These are phyloP conservation scores for Rotaria magnacalcarata DNA, from an alignment of 2,888 invertebrate genomes.

Conservation along the genomic window DNA sequence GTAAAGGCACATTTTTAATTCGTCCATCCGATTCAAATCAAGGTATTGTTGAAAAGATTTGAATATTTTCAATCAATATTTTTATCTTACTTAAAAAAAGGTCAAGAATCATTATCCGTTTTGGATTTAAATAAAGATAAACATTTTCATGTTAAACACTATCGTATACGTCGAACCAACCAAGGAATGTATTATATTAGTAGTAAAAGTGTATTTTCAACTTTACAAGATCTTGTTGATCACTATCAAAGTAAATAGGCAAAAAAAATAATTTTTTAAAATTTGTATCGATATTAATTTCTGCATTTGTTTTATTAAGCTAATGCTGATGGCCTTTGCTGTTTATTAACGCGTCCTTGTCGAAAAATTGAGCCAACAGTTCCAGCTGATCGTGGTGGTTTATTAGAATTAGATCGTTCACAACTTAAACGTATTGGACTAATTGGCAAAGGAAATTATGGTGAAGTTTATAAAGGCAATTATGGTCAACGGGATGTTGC, in stretches of 20 bases:
- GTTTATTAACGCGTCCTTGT: conserved; percentile 83
- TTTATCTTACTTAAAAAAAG: background rate
- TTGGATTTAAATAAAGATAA: conserved; percentile 44
- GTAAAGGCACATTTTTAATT: conserved; percentile 66
- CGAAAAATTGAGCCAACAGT: conserved; percentile 83
- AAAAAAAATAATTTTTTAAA: too few relatives aligned
- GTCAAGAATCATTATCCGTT: conserved; percentile 44
- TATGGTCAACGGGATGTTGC: conserved; percentile 94
- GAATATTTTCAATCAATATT: background rate
- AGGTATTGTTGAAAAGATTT: conserved; percentile 21
- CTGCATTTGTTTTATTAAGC: conserved; percentile 64
- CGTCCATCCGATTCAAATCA: conserved; percentile 80
- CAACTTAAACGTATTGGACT: conserved; percentile 80
- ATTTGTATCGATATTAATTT: too few relatives aligned
- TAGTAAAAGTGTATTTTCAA: conserved; percentile 36
- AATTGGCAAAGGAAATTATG: conserved; percentile 93
- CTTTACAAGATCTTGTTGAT: conserved; percentile 43
- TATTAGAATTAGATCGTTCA: conserved; percentile 87
- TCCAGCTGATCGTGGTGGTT: conserved; percentile 66
- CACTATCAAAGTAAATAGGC: conserved; percentile 42
- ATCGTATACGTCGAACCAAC: conserved; percentile 45
- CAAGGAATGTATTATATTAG: conserved; percentile 44
- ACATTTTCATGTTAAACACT: conserved; percentile 46
- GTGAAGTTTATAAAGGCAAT: conserved; percentile 66
- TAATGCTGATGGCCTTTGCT: conserved; percentile 86